Conservation (phyloP, 2,797 vertebrate species). For the Enteromius paludinosus region DNA sequence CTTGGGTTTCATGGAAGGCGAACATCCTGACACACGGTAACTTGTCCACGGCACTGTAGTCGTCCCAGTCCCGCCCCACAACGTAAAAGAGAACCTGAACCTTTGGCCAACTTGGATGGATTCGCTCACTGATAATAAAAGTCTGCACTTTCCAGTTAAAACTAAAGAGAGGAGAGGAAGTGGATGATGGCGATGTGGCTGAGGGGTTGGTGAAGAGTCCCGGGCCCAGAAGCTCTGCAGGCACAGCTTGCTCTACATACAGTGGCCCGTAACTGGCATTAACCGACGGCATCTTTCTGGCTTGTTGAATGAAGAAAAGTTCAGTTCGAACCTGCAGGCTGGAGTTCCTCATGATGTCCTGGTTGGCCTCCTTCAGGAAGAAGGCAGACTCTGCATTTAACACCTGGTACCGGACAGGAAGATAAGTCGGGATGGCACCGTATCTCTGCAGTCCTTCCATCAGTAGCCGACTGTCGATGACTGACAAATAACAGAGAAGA, state of each 20-base stretch:
- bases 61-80: slow-evolving; percentile 84
- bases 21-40: slow-evolving; percentile 84
- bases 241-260: slow-evolving; percentile 83
- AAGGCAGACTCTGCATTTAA: slow-evolving; percentile 85
- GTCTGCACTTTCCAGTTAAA: slow-evolving; percentile 87
- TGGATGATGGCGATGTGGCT: slow-evolving; percentile 53
- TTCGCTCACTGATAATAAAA: slow-evolving; percentile 81
- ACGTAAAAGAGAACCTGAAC: slow-evolving; percentile 86
- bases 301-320: slow-evolving; percentile 89
- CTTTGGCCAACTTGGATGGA: slow-evolving; percentile 83
- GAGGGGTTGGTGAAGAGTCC: slow-evolving; percentile 74
- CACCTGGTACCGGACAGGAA: slow-evolving; percentile 90
- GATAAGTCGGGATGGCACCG: slow-evolving; percentile 86
- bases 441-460: slow-evolving; percentile 83
- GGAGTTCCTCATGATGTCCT: slow-evolving; percentile 89
- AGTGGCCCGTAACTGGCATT: slow-evolving; percentile 91
- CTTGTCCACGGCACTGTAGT: slow-evolving; percentile 78
- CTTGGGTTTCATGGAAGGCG: slow-evolving; percentile 86
- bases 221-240: slow-evolving; percentile 82
- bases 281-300: slow-evolving; percentile 81
- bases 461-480: slow-evolving; percentile 80
- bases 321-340: slow-evolving; percentile 89
- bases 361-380: slow-evolving; percentile 89
- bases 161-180: slow-evolving; percentile 74
- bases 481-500: slow-evolving; percentile 69